These are phyloP conservation scores for Siphlonurus alternatus DNA, from an alignment of 2,888 invertebrate species.

Conservation along the genomic window DNA sequence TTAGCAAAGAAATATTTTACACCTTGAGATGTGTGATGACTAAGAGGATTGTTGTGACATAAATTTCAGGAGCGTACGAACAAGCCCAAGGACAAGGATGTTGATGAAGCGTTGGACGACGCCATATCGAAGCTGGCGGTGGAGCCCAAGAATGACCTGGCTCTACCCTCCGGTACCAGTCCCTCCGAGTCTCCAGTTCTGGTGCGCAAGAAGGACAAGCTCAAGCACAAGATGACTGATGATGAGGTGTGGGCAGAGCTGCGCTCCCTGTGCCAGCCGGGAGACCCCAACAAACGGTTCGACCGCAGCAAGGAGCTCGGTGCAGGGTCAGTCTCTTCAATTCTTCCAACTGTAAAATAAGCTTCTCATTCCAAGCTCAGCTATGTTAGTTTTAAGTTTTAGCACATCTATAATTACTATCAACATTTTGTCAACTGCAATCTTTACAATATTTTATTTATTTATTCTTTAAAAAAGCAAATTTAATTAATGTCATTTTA, in stretches of 20 bases:
- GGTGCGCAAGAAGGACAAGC: slow-evolving; percentile 39
- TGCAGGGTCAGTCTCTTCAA: slow-evolving; percentile 38
- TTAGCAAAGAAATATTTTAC: too few species aligned
- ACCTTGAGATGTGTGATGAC: too few species aligned
- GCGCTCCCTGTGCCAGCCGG: slow-evolving; percentile 59
- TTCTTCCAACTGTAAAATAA: neutral
- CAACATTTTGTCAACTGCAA: too few species aligned
- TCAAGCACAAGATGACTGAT: slow-evolving; percentile 41
- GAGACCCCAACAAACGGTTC: slow-evolving; percentile 67
- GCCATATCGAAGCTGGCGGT: neutral
- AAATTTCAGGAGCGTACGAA: too few species aligned
- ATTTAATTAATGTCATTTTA: neutral
- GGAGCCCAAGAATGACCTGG: neutral
- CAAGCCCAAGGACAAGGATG: neutral
- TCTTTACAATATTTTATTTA: too few species aligned
- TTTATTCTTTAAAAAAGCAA: neutral
- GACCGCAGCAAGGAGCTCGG: slow-evolving; percentile 71
- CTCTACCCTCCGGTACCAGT: neutral
- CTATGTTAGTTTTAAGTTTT: too few species aligned
- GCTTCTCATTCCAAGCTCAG: too few species aligned
- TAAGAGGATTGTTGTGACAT: too few species aligned
- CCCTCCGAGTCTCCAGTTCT: slow-evolving; percentile 23
- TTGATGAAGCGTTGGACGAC: neutral
- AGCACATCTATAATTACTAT: too few species aligned
- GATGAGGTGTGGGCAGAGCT: slow-evolving; percentile 63